These are phyloP conservation scores for Erpornis zantholeuca DNA, from an alignment of 2,113 vertebrate genomes.

Conservation along the genomic window DNA sequence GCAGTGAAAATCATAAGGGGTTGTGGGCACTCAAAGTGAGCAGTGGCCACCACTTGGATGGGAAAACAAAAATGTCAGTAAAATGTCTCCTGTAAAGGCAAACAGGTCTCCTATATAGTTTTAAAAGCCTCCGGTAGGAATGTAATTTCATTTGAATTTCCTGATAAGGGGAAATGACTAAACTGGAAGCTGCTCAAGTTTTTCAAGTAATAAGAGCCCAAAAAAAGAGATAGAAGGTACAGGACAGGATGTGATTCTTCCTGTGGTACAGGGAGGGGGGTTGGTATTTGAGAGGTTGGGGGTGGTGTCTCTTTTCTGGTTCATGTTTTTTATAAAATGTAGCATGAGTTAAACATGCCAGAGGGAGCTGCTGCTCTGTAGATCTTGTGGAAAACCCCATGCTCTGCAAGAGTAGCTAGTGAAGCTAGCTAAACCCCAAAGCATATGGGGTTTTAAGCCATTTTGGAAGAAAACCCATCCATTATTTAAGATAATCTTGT, in stretches of 20 bases:
- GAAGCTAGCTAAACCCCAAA: background rate
- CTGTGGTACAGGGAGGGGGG: accelerated
- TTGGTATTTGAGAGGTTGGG: background rate
- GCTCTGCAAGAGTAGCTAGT: background rate
- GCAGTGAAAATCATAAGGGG: background rate
- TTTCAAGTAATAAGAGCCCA: background rate
- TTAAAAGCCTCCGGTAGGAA: conserved; percentile 47
- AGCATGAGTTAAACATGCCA: background rate
- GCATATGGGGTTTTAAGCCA: background rate
- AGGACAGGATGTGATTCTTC: background rate
- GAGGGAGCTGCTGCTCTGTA: background rate
- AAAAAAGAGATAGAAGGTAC: background rate
- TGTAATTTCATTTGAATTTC: conserved; percentile 58
- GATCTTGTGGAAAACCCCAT: background rate
- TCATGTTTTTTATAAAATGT: background rate
- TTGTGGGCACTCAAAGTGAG: background rate
- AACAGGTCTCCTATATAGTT: background rate
- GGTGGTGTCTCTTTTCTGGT: background rate
- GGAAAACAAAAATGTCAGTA: background rate
- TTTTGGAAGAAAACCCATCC: background rate
- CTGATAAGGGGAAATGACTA: conserved; percentile 60
- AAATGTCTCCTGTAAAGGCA: background rate
- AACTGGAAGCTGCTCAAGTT: conserved; percentile 54
- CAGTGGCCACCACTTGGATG: background rate
- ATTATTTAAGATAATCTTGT: background rate